Percentiles rank a stretch among this genome's conserved stretches.
These are phyloP conservation scores for Polyommatus icarus DNA, from an alignment of 2,888 invertebrate genomes.

Conservation along the genomic window DNA sequence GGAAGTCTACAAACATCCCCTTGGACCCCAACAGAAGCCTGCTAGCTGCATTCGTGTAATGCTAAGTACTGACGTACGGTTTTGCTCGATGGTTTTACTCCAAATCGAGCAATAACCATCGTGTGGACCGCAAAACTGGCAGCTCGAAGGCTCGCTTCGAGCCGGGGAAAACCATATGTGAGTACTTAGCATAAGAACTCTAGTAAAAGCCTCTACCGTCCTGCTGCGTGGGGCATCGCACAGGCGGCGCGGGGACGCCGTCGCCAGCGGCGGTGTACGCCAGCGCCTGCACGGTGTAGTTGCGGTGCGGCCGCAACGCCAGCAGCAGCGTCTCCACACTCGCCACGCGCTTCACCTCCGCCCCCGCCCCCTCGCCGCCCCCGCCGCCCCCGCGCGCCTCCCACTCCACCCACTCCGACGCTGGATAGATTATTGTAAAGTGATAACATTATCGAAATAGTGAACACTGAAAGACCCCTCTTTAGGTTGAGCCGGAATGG, in stretches of 20 bases:
- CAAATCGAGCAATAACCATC: no score
- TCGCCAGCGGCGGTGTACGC: slow-evolving; percentile 93
- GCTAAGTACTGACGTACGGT: no score
- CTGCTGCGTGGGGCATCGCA: slow-evolving; percentile 91
- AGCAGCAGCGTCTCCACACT: slow-evolving; percentile 90
- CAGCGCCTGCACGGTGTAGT: slow-evolving; percentile 92
- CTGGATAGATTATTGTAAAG: slow-evolving; percentile 58
- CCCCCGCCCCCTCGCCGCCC: slow-evolving; percentile 58
- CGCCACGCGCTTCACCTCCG: slow-evolving; percentile 89
- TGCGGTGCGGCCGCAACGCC: slow-evolving; percentile 90
- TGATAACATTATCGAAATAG: neutral
- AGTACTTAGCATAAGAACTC: neutral
- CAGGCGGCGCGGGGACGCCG: slow-evolving; percentile 87
- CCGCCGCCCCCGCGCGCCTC: slow-evolving; percentile 63
- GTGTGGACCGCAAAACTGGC: no score
- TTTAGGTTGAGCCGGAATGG: neutral
- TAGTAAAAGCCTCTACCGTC: slow-evolving; percentile 81
- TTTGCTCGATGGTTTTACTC: no score
- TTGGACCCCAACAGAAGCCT: no score
- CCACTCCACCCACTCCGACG: slow-evolving; percentile 76
- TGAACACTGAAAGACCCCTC: neutral
- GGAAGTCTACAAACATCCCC: no score
- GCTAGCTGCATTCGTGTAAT: no score
- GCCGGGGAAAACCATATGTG: no score
- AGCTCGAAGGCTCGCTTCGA: no score